phyloP scores from a whole-genome alignment of 2,113 vertebrate genomes.

The Oncorhynchus nerka region DNA sequence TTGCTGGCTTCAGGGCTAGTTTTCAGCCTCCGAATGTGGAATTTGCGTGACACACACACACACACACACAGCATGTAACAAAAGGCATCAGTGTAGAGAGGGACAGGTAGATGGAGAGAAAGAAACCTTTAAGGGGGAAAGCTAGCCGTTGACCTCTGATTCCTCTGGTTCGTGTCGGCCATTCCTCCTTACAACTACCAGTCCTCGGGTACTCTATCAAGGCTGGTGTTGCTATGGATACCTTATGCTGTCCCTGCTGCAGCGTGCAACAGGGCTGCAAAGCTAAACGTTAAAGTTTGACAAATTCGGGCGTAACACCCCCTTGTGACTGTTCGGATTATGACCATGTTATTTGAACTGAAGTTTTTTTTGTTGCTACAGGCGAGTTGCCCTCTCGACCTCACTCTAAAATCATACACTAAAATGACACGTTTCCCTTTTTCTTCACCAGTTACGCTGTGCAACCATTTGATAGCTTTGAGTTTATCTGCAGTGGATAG shows the following conservation, averaged over 20 bases:
- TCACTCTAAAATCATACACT: neutral
- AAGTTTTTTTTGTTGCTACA: neutral
- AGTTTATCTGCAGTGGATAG: neutral
- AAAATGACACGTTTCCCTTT: neutral
- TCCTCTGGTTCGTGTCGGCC: neutral
- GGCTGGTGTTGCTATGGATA: too few relatives aligned
- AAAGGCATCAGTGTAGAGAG: constrained; percentile 12
- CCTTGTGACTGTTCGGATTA: neutral
- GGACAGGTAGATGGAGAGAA: neutral
- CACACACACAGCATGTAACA: constrained; percentile 6
- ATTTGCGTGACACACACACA: neutral
- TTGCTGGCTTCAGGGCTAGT: neutral
- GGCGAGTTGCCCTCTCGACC: neutral
- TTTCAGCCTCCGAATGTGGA: neutral
- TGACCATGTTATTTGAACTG: neutral
- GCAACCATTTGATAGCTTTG: neutral
- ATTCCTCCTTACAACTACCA: neutral
- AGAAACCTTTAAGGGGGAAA: neutral
- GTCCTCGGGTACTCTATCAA: neutral
- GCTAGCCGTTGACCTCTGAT: constrained; percentile 11
- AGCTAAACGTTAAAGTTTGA: neutral
- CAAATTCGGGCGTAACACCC: neutral
- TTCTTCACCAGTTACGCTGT: neutral
- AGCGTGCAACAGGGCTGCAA: too few relatives aligned
- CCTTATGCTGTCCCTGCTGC: neutral